Evolutionary conservation across 37 sponge, comb jelly and placozoan genomes (phyloP).

Genomic region (Petrosia ficiformis): DNA sequence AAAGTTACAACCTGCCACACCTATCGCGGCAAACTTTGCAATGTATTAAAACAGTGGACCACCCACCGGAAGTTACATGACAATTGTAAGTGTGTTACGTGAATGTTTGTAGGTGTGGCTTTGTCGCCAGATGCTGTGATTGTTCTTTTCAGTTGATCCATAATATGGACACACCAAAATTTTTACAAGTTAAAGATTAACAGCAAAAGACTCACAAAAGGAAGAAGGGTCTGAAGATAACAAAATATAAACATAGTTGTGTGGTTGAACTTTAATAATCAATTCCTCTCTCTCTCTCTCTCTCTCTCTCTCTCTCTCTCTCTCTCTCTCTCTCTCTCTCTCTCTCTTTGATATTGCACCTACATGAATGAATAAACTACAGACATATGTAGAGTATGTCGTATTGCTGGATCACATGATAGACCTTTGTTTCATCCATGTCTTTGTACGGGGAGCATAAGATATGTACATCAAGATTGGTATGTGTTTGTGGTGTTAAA

Average conservation of each 20-base stretch:
- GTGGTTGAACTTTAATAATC: constrained; percentile 2
- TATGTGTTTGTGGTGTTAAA: constrained; percentile 20
- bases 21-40: too few species aligned
- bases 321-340: constrained; percentile 17
- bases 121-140: too few species aligned
- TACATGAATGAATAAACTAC: too few species aligned
- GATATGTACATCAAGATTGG: constrained; percentile 91
- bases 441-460: constrained; percentile 91
- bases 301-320: constrained; percentile 17
- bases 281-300: constrained; percentile 9
- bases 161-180: too few species aligned
- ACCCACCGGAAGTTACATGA: too few species aligned
- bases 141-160: too few species aligned
- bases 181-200: too few species aligned
- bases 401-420: constrained; percentile 42
- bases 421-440: constrained; percentile 91
- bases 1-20: too few species aligned
- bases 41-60: too few species aligned
- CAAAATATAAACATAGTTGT: background rate
- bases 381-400: constrained; percentile 91
- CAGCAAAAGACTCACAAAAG: constrained; percentile 7
- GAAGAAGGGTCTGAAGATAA: background rate
- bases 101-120: too few species aligned
- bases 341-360: constrained; percentile 8
- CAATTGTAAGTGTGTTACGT: too few species aligned